These are phyloP conservation scores for Sarcophaga variegata DNA, from an alignment of 2,888 invertebrate genomes.

Conservation along the genomic window DNA sequence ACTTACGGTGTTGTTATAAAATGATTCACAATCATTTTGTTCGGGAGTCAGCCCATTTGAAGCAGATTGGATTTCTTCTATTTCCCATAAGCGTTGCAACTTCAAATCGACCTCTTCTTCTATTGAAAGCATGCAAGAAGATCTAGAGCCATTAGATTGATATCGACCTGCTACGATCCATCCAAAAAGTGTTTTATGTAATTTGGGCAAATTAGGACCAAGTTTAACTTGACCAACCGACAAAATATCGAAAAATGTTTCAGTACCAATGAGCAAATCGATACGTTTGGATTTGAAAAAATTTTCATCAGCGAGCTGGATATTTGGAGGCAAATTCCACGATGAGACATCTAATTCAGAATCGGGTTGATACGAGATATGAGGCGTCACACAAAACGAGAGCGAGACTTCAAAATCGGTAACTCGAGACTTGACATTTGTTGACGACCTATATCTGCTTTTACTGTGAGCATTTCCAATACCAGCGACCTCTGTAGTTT, in stretches of 20 bases:
- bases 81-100: conserved; percentile 44
- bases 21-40: conserved; percentile 48
- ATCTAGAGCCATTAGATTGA: background rate
- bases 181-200: conserved; percentile 69
- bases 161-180: conserved; percentile 68
- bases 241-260: conserved; percentile 62
- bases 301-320: conserved; percentile 62
- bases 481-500: conserved; percentile 47
- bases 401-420: conserved; percentile 54
- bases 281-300: conserved; percentile 64
- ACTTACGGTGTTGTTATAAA: conserved; percentile 33
- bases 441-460: conserved; percentile 51
- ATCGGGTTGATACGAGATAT: conserved; percentile 70
- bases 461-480: conserved; percentile 54
- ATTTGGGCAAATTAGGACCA: conserved; percentile 58
- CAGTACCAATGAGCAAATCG: conserved; percentile 67
- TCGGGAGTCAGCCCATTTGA: conserved; percentile 34
- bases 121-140: conserved; percentile 29
- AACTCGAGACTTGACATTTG: conserved; percentile 58
- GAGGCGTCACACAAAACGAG: conserved; percentile 60
- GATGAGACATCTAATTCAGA: conserved; percentile 54
- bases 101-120: conserved; percentile 22
- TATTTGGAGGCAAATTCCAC: conserved; percentile 65
- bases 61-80: background rate
- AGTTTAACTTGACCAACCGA: conserved; percentile 67